Evolutionary conservation across 2,888 invertebrate species (phyloP).

Genomic region (Stenotaenia linearis): DNA sequence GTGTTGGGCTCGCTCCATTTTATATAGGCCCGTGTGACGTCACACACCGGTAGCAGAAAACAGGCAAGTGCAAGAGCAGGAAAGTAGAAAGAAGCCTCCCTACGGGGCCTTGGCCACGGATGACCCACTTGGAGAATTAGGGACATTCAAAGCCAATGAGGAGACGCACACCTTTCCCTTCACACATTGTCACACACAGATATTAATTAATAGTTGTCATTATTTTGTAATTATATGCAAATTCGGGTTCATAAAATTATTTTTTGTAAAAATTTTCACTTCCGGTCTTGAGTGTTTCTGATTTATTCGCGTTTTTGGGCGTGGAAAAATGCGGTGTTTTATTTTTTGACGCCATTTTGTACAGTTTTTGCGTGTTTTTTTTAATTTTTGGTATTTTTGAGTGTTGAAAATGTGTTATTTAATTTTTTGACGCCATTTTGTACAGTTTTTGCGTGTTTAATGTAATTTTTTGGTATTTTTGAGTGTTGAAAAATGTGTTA

Average conservation of each 20-base stretch:
- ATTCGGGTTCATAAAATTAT: not conserved
- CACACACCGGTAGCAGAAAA: constrained; percentile 5
- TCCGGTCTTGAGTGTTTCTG: not conserved
- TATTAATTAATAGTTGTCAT: not conserved
- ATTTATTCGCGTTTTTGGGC: too few species aligned
- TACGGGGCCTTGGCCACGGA: constrained; percentile 9
- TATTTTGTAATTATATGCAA: not conserved
- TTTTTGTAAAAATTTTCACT: not conserved
- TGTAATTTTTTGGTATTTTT: too few species aligned
- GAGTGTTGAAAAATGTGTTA: too few species aligned
- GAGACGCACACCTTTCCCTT: not conserved
- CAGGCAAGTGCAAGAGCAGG: constrained; percentile 12
- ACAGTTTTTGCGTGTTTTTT: too few species aligned
- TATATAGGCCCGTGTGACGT: constrained; percentile 7
- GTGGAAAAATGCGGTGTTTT: too few species aligned
- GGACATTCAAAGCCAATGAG: constrained; percentile 3
- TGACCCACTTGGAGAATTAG: constrained; percentile 26
- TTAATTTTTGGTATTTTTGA: too few species aligned
- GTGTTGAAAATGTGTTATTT: too few species aligned
- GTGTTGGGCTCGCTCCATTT: not conserved
- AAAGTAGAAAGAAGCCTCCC: constrained; percentile 28
- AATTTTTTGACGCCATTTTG: too few species aligned
- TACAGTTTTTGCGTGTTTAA: too few species aligned
- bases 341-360: too few species aligned
- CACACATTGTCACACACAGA: not conserved